phyloP scores from a whole-genome alignment of 2,888 invertebrate genomes.

The Lycophotia porphyrea region DNA sequence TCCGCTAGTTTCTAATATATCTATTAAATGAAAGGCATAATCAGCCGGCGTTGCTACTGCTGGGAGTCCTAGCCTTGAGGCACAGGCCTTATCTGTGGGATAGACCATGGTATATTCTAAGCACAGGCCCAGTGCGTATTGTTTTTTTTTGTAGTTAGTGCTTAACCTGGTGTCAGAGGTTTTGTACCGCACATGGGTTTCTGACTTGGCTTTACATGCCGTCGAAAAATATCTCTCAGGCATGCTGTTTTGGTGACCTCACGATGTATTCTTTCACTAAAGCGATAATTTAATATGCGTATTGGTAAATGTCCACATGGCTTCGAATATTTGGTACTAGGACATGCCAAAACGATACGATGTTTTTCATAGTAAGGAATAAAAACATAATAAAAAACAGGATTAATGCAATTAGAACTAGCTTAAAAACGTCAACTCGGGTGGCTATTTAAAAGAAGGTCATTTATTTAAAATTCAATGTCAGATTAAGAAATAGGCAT shows the following conservation, averaged over 20 bases:
- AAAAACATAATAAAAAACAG: background rate
- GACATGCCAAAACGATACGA: background rate
- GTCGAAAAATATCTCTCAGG: background rate
- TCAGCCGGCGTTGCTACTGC: background rate
- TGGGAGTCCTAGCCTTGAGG: background rate
- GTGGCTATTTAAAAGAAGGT: background rate
- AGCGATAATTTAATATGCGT: too few species aligned
- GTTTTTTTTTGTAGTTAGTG: too few species aligned
- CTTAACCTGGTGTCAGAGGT: background rate
- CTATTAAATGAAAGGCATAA: background rate
- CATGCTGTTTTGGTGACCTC: too few species aligned
- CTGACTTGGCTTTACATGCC: background rate
- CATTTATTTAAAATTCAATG: constrained; percentile 38
- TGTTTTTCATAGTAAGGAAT: background rate
- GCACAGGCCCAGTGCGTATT: background rate
- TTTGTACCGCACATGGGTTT: background rate
- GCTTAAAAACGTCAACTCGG: background rate
- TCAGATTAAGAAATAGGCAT: constrained; percentile 37
- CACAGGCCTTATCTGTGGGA: background rate
- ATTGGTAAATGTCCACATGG: too few species aligned
- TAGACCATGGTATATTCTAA: background rate
- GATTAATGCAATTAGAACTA: background rate
- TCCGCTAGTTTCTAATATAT: too few species aligned
- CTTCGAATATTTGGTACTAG: background rate
- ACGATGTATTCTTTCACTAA: too few species aligned